Conservation (phyloP, 2,797 vertebrate species). For the Peromyscus attwateri region DNA sequence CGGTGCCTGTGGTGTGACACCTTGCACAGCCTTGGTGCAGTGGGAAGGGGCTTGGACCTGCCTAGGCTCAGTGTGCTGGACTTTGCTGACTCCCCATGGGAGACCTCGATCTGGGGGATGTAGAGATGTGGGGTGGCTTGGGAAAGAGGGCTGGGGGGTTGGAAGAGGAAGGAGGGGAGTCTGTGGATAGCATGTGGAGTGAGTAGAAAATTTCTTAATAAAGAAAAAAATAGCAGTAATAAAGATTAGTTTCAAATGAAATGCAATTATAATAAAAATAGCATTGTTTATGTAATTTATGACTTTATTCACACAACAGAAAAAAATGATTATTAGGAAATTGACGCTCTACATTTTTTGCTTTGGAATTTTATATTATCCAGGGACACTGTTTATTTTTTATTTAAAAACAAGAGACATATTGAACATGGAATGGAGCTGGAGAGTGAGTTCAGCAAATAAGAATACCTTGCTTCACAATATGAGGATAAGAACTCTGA, state of each 20-base stretch:
- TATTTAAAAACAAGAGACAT: not conserved
- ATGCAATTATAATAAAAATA: not conserved
- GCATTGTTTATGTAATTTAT: not conserved
- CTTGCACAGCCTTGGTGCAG: too few relatives aligned
- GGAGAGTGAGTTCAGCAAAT: not conserved
- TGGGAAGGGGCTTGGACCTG: too few relatives aligned
- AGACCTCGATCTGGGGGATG: too few relatives aligned
- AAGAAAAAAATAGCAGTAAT: not conserved
- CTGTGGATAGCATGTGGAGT: too few relatives aligned
- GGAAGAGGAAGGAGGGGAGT: too few relatives aligned
- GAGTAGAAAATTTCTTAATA: too few relatives aligned
- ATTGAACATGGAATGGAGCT: too few relatives aligned
- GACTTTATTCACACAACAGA: not conserved
- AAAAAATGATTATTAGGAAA: not conserved
- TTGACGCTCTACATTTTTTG: not conserved
- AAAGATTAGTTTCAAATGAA: not conserved
- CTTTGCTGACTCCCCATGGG: too few relatives aligned
- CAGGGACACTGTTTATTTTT: not conserved
- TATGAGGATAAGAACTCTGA: not conserved
- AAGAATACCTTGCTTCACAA: not conserved
- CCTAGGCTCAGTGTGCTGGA: too few relatives aligned
- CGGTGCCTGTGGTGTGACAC: too few relatives aligned
- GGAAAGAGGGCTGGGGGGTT: too few relatives aligned
- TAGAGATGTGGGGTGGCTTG: too few relatives aligned
- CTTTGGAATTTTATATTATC: not conserved